A percentile compares a stretch with the other conserved stretches of the same genome.
phyloP scores from a whole-genome alignment of 2,797 vertebrate genomes.

The Philypnodon macrostomus region DNA sequence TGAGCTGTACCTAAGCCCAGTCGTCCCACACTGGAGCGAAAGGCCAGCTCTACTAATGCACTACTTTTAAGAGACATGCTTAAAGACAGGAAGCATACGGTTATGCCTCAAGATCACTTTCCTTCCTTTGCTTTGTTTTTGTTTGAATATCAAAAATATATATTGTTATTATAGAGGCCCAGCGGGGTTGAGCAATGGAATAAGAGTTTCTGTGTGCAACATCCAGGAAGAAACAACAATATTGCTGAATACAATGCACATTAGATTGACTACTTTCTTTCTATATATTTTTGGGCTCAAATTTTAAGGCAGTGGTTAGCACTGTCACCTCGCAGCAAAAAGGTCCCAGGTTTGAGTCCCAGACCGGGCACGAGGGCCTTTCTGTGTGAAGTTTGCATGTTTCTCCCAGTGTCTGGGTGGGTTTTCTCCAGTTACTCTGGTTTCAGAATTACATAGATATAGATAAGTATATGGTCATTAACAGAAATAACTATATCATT shows the following conservation, averaged over 20 bases:
- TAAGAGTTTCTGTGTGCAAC: conserved; percentile 4
- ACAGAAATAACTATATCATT: too few relatives aligned
- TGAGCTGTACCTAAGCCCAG: conserved; percentile 30
- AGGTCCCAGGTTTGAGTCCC: too few relatives aligned
- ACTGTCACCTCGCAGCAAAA: too few relatives aligned
- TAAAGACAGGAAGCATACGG: conserved; percentile 41
- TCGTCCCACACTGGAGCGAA: conserved; percentile 23
- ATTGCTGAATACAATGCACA: neutral
- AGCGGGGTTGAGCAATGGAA: conserved; percentile 25
- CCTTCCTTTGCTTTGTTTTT: conserved; percentile 52
- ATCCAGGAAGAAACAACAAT: neutral
- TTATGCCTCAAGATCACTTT: conserved; percentile 41
- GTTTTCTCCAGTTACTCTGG: too few relatives aligned
- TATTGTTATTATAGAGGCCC: conserved; percentile 39
- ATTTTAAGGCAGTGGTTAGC: too few relatives aligned
- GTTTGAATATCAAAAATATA: neutral
- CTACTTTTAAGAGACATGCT: conserved; percentile 21
- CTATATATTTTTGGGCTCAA: too few relatives aligned
- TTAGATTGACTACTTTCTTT: too few relatives aligned
- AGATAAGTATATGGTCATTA: too few relatives aligned
- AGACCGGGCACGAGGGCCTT: too few relatives aligned
- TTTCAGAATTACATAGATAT: too few relatives aligned
- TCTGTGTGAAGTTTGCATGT: too few relatives aligned
- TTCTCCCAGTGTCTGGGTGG: too few relatives aligned
- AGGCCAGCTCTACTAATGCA: conserved; percentile 27